A percentile compares a stretch with the other conserved stretches of the same genome.
Evolutionary conservation across 2,888 invertebrate species (phyloP).

Genomic region (Erannis defoliaria): DNA sequence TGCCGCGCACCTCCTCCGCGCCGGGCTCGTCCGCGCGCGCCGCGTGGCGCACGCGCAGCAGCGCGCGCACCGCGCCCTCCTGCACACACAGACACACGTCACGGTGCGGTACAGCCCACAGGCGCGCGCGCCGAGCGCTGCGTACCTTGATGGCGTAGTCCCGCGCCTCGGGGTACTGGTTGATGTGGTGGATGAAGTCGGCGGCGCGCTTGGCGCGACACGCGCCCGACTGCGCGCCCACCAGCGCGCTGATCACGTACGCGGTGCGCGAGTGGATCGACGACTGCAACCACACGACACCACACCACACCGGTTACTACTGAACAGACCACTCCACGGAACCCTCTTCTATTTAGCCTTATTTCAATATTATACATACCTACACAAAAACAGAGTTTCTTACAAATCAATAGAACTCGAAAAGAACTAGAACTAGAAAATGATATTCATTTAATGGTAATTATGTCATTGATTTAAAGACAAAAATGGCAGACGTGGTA

Average conservation of each 20-base stretch:
- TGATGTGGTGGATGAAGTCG: conserved; percentile 90
- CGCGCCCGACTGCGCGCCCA: conserved; percentile 83
- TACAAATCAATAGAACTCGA: too few species aligned
- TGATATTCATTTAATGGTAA: too few species aligned
- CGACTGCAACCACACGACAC: conserved; percentile 64
- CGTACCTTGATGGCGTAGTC: conserved; percentile 86
- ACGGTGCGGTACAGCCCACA: too few species aligned
- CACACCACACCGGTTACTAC: background rate
- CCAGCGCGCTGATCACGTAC: conserved; percentile 89
- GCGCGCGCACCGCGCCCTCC: conserved; percentile 89
- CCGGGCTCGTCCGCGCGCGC: conserved; percentile 82
- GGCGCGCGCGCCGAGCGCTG: too few species aligned
- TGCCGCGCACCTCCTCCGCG: conserved; percentile 57
- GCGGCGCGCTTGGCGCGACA: conserved; percentile 88
- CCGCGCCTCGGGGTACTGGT: conserved; percentile 90
- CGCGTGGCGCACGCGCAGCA: conserved; percentile 88
- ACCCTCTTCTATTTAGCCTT: too few species aligned
- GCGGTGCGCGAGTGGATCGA: conserved; percentile 89
- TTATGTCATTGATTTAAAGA: too few species aligned
- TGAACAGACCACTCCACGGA: too few species aligned
- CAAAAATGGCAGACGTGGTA: too few species aligned
- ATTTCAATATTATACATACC: too few species aligned
- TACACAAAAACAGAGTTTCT: too few species aligned
- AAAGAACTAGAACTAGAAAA: too few species aligned
- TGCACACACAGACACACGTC: conserved; percentile 51